A percentile compares a stretch with the other conserved stretches of the same genome.
Evolutionary conservation across 2,888 invertebrate genomes (phyloP).

Genomic region (Lumbricus terrestris): DNA sequence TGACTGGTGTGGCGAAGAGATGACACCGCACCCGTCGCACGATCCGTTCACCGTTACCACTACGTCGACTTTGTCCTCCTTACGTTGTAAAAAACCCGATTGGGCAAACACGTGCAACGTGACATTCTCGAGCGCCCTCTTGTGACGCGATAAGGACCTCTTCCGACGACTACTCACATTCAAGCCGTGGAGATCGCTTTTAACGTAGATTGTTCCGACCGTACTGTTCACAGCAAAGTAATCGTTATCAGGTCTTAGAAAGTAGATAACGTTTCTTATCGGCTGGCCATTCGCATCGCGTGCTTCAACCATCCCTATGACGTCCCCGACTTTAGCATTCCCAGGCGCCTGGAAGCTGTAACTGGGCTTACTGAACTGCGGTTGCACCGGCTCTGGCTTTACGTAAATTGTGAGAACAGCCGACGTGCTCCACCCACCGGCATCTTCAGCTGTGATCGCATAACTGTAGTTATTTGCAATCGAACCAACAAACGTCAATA

Average conservation of each 20-base stretch:
- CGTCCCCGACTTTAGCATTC: constrained; percentile 73
- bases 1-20: neutral
- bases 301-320: constrained; percentile 77
- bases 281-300: neutral
- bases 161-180: constrained; percentile 13
- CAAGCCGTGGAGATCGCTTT: neutral
- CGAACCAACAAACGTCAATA: constrained; percentile 79
- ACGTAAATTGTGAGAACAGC: constrained; percentile 17
- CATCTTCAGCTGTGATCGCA: constrained; percentile 60
- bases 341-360: constrained; percentile 72
- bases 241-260: constrained; percentile 78
- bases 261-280: constrained; percentile 84
- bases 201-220: constrained; percentile 72
- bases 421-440: constrained; percentile 46
- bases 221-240: constrained; percentile 81
- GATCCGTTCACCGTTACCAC: constrained; percentile 63
- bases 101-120: constrained; percentile 21
- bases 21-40: constrained; percentile 38
- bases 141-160: neutral
- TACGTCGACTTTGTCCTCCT: constrained; percentile 7
- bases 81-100: constrained; percentile 19
- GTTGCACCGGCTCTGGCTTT: constrained; percentile 18
- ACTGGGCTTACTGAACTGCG: constrained; percentile 80
- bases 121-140: neutral
- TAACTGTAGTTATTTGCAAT: constrained; percentile 47